phyloP scores from a whole-genome alignment of 1,140 invertebrate species.

The Acromyrmex charruanus region DNA sequence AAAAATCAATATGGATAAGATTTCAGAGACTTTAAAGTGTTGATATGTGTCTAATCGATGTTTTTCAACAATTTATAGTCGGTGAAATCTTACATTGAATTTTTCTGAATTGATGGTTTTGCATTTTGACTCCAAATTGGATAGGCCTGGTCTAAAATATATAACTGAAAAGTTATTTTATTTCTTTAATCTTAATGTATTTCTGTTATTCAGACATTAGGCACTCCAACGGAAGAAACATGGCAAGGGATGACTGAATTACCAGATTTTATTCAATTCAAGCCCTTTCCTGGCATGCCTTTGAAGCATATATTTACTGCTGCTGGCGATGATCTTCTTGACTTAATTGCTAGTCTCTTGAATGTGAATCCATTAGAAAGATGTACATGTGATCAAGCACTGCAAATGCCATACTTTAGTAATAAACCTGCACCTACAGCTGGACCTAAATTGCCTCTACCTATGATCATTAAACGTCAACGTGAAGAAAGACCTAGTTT shows the following conservation, averaged over 20 bases:
- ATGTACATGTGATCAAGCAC: constrained; percentile 92
- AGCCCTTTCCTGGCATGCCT: constrained; percentile 93
- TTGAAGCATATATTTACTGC: constrained; percentile 98
- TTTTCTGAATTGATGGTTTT: no score
- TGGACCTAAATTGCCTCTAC: constrained; percentile 93
- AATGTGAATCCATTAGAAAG: constrained; percentile 95
- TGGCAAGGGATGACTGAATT: constrained; percentile 96
- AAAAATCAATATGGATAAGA: no score
- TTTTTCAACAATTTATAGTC: no score
- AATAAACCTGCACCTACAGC: constrained; percentile 96
- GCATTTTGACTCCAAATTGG: no score
- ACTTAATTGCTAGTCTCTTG: constrained; percentile 93
- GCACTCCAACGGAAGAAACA: constrained; percentile 96
- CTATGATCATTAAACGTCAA: constrained; percentile 88
- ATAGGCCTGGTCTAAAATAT: no score
- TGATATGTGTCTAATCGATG: no score
- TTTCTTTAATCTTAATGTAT: neutral
- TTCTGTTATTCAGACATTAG: constrained; percentile 87
- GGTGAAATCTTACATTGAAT: no score
- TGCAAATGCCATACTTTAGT: constrained; percentile 94
- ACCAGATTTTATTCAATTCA: constrained; percentile 98
- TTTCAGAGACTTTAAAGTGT: no score
- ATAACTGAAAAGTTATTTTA: neutral
- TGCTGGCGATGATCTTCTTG: constrained; percentile 96
- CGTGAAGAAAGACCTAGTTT: constrained; percentile 90